Percentiles rank a stretch among this genome's conserved stretches.
Conservation (phyloP, 1,140 invertebrate genomes). For the Pentalonia nigronervosa region DNA sequence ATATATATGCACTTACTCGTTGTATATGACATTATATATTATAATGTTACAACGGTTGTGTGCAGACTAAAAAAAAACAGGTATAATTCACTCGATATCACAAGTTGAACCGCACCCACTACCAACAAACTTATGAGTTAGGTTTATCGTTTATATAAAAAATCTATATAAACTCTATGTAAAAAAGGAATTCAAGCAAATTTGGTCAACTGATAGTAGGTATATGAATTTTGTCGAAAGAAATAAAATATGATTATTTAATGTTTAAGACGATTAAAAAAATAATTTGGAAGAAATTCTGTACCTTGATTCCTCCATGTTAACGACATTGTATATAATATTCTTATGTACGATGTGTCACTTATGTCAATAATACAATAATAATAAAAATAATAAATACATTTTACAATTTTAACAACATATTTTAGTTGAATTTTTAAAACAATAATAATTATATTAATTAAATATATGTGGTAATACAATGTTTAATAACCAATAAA, state of each 20-base stretch:
- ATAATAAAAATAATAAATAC: neutral
- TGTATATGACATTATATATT: neutral
- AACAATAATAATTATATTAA: neutral
- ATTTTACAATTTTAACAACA: neutral
- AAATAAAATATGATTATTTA: neutral
- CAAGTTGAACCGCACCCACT: too few species aligned
- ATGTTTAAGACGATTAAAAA: neutral
- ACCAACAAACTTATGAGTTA: too few species aligned
- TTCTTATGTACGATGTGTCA: neutral
- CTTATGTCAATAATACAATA: too few species aligned
- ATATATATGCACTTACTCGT: neutral
- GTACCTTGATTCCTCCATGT: neutral
- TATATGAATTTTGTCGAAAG: neutral
- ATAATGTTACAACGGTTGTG: neutral
- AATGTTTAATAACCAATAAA: neutral
- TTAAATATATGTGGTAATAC: neutral
- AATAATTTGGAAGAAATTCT: neutral
- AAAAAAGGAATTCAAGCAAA: neutral
- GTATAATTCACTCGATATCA: too few species aligned
- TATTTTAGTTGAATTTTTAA: too few species aligned
- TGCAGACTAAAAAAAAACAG: too few species aligned
- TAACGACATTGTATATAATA: neutral
- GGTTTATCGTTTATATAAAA: too few species aligned
- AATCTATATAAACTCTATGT: too few species aligned
- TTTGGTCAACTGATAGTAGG: neutral